A percentile compares a stretch with the other conserved stretches of the same genome.
These are phyloP conservation scores for Rhorus exstirpatorius DNA, from an alignment of 2,888 invertebrate genomes.

Conservation along the genomic window DNA sequence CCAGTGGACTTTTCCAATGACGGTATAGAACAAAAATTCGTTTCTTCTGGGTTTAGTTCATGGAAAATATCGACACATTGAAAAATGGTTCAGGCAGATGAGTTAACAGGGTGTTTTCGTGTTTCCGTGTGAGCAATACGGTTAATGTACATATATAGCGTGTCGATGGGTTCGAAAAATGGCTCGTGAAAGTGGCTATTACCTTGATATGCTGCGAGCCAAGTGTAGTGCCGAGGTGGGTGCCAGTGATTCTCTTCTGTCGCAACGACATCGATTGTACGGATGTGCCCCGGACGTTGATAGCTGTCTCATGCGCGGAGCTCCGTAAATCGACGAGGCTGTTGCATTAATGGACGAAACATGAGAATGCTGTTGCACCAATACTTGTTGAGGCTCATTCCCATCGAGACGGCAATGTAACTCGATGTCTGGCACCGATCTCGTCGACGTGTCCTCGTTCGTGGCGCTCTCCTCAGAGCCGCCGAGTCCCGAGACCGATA, in stretches of 20 bases:
- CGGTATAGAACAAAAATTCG: too few species aligned
- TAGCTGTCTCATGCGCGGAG: constrained; percentile 73
- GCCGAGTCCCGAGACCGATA: constrained; percentile 90
- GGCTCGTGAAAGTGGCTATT: neutral
- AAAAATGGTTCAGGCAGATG: too few species aligned
- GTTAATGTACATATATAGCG: too few species aligned
- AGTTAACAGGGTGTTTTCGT: too few species aligned
- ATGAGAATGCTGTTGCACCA: constrained; percentile 72
- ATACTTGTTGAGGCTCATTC: constrained; percentile 83
- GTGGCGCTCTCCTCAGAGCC: constrained; percentile 93
- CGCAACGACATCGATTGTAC: constrained; percentile 88
- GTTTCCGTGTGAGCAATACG: too few species aligned
- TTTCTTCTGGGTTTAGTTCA: too few species aligned
- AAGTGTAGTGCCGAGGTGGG: constrained; percentile 92
- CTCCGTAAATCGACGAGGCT: constrained; percentile 70
- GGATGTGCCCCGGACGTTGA: constrained; percentile 83
- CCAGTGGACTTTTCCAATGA: too few species aligned
- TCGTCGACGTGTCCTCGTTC: constrained; percentile 90
- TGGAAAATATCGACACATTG: too few species aligned
- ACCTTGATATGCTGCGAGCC: constrained; percentile 93
- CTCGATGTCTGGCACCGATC: constrained; percentile 94
- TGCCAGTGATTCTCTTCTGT: constrained; percentile 93
- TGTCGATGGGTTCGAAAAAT: too few species aligned
- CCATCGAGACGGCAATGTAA: constrained; percentile 90
- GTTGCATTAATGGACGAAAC: constrained; percentile 63